Percentiles rank a stretch among this genome's conserved stretches.
These are phyloP conservation scores for Lasioglossum zephyrum DNA, from an alignment of 2,888 invertebrate species.

Conservation along the genomic window DNA sequence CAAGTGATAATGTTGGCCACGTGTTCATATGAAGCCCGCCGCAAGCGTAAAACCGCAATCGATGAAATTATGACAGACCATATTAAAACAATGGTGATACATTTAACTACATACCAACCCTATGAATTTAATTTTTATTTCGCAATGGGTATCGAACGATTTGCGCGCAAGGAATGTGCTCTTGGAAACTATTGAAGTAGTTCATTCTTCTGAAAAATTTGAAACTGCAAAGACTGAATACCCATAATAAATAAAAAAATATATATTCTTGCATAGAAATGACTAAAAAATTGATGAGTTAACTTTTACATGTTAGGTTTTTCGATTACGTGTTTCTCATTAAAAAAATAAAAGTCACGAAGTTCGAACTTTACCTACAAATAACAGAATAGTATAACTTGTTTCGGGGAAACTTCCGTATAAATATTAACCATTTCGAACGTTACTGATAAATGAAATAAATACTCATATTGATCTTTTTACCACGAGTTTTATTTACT, in stretches of 20 bases:
- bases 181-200: background rate
- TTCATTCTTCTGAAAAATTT: background rate
- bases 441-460: background rate
- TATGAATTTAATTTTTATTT: background rate
- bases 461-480: background rate
- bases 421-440: background rate
- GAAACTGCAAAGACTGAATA: background rate
- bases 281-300: no score
- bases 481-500: no score
- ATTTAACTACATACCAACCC: constrained; percentile 17
- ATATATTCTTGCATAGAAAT: background rate
- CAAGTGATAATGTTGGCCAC: constrained; percentile 53
- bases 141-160: background rate
- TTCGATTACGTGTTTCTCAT: no score
- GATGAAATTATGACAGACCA: constrained; percentile 49
- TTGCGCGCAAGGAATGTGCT: background rate
- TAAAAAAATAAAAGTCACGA: no score
- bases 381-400: no score
- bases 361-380: no score
- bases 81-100: constrained; percentile 45
- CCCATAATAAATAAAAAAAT: background rate
- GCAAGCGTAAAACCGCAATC: constrained; percentile 42
- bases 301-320: no score
- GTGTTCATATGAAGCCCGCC: constrained; percentile 19
- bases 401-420: background rate